phyloP scores from a whole-genome alignment of 2,113 vertebrate species.

The Silurus asotus region DNA sequence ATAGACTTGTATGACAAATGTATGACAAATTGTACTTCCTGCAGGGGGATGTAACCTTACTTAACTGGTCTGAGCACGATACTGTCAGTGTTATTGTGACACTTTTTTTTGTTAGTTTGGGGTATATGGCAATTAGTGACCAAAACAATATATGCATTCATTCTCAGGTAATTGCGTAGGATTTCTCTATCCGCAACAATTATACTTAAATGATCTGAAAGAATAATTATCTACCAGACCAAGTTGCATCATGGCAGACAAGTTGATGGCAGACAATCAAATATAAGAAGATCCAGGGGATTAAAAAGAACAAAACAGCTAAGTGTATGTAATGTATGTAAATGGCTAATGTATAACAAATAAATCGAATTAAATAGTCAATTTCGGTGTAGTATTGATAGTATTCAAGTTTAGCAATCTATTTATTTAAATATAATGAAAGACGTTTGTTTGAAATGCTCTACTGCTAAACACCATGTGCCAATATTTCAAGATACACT shows the following conservation, averaged over 20 bases:
- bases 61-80: not conserved
- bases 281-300: not conserved
- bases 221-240: not conserved
- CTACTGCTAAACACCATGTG: slow-evolving; percentile 31
- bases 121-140: not conserved
- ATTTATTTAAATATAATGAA: slow-evolving; percentile 46
- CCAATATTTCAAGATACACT: slow-evolving; percentile 52
- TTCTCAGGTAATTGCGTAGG: not conserved
- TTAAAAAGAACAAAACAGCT: not conserved
- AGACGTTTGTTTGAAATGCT: slow-evolving; percentile 19
- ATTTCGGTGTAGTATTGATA: no score
- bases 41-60: not conserved
- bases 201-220: not conserved
- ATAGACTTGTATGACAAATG: not conserved
- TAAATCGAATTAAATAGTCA: no score
- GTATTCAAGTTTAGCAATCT: not conserved
- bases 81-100: not conserved
- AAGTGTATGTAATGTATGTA: not conserved
- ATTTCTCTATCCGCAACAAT: not conserved
- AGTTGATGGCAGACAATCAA: not conserved
- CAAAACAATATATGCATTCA: not conserved
- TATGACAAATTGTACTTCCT: not conserved
- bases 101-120: not conserved
- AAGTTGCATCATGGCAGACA: not conserved
- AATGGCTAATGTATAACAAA: no score